Evolutionary conservation across 1,140 invertebrate genomes (phyloP), one percentile per base, ranked within the genome.

Genomic region (Odontomachus brunneus): DNA sequence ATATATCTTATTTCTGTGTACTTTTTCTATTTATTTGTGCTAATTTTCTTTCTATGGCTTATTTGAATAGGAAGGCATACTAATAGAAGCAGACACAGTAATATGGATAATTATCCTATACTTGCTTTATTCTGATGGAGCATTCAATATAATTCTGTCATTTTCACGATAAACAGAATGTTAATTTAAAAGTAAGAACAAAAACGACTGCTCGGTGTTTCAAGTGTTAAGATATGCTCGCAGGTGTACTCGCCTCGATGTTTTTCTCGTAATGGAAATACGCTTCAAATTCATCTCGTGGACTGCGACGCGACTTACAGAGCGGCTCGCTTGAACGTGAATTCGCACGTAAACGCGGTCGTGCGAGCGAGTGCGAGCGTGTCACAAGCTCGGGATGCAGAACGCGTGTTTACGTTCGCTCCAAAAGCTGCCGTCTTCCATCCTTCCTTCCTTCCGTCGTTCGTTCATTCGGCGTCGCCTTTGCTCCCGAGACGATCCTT

Each of bases 211-310:
- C n/a, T n/a, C n/a, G n/a, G n/a, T n/a, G n/a, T n/a, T n/a, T n/a
- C n/a, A n/a, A n/a, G n/a, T n/a, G n/a, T n/a, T n/a, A n/a, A n/a
- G n/a, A n/a, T n/a, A n/a, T n/a, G n/a, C n/a, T n/a, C n/a, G n/a
- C 38, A 44, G 9, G 38, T 4, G 38, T 44, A 44, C 29, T 48
- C 11, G 26, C 12, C 12, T 15, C n/a, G 22, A 72, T 38, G 60
- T 26, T 51, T 26, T 48, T 24, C 11, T 33, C 26, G 26, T 17
- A 0, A 7, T 14, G 14, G 14, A 49, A 29, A 51, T 51, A 65
- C 7, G 19, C 17, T 67, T 60, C 38, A 71, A 89, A 91, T 91
- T 90, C 90, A 86, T 88, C 72, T 82, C 80, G 72, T 82, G 66
- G 38, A 59, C 51, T 62, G 29, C 59, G 19, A 66, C 48, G 51